These are phyloP conservation scores for Papilio polyxenes DNA, from an alignment of 1,140 invertebrate species.

Conservation along the genomic window DNA sequence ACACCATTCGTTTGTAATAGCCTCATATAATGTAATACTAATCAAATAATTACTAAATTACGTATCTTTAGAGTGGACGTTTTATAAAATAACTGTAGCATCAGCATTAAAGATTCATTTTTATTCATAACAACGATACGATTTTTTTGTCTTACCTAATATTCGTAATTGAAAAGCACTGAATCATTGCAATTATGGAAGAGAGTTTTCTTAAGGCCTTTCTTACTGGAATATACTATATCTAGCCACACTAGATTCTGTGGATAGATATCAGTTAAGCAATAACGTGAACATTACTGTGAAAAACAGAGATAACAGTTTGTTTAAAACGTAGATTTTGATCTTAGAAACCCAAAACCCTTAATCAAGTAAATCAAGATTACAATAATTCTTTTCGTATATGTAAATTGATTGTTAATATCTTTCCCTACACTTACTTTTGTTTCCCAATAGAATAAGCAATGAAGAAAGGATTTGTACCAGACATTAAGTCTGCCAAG, in stretches of 20 bases:
- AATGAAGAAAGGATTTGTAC: conserved; percentile 17
- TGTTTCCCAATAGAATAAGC: conserved; percentile 22
- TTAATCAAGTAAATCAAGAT: too few species aligned
- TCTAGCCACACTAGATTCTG: too few species aligned
- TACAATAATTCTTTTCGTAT: neutral
- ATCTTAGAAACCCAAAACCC: too few species aligned
- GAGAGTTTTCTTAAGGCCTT: too few species aligned
- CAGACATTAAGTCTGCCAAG: neutral
- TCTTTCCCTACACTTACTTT: neutral
- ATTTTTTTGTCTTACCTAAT: neutral
- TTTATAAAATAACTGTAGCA: neutral
- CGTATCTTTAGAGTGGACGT: neutral
- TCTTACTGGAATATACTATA: too few species aligned
- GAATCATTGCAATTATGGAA: too few species aligned
- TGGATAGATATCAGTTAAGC: too few species aligned
- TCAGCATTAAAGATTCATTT: neutral
- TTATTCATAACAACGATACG: neutral
- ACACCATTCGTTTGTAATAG: conserved; percentile 38
- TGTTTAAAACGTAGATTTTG: too few species aligned
- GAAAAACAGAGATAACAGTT: too few species aligned
- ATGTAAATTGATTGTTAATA: neutral
- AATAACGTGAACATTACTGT: too few species aligned
- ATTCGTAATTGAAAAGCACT: neutral
- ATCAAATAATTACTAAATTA: conserved; percentile 35
- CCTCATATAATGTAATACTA: conserved; percentile 37